Base-by-base conservation (phyloP, 2,888 invertebrate genomes). In the Junonia oenone region DNA sequence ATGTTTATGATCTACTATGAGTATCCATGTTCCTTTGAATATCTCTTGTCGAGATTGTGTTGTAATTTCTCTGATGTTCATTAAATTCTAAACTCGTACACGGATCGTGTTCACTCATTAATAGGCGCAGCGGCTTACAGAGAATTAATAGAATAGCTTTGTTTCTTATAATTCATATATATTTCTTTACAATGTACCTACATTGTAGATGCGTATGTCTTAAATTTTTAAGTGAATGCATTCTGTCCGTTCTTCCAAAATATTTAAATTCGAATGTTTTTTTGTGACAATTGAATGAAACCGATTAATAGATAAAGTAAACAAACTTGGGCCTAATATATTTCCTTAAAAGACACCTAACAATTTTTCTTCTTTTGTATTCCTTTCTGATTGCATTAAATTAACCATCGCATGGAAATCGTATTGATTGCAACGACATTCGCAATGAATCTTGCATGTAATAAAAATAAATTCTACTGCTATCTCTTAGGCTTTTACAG, bases 41-140 rank as follows among this genome's bases (percentile, higher is more conserved):
- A 29, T 8, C 29, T 29, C 13, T n/a, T 37, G 26, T 43, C 2
- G 9, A 51, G 45, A 45, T 17, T 13, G 51, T 45, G 11, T 37
- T 40, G 48, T 33, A n/a, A 54, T 46, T 49, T 46, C 38, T 52
- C 37, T 37, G 40, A 47, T 6, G 27, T 37, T 55, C 33, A 51
- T 58, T 37, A 45, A 45, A 70, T 68, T 65, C 70, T 59, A 50
- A 43, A 33, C 56, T 31, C 62, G 67, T 68, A 13, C 51, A 19
- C 27, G 50, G 50, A 56, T 56, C 61, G 64, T 61, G 62, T 56
- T 56, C 63, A 58, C 63, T 65, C 61, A 61, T 63, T 62, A 69
- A 65, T 69, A 66, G 63, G 65, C 51, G 47, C 48, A 47, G 47
- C n/a, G 57, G 40, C 53, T 45, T 49, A 56, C 51, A 50, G 46